phyloP scores from a whole-genome alignment of 2,797 vertebrate species.

The Knipowitschia caucasica region DNA sequence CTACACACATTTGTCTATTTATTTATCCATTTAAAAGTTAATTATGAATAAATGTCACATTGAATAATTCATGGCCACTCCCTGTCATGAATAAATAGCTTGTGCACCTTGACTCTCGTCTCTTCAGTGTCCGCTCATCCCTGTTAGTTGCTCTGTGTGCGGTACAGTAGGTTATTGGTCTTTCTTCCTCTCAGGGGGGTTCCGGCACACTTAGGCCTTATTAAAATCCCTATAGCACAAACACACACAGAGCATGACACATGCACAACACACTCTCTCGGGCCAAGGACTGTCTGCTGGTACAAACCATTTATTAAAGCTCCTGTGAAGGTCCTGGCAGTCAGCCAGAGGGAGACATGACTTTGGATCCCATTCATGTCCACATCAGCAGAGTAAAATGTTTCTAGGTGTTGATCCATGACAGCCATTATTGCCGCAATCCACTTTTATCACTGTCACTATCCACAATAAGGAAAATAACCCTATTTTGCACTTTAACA shows the following conservation, averaged over 20 bases:
- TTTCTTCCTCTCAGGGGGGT: conserved; percentile 61
- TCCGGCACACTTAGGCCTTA: conserved; percentile 69
- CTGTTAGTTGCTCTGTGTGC: conserved; percentile 61
- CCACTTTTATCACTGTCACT: conserved; percentile 75
- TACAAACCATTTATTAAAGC: conserved; percentile 78
- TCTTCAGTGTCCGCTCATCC: conserved; percentile 67
- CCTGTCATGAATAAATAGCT: conserved; percentile 62
- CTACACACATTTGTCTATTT: conserved; percentile 66
- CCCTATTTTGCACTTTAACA: conserved; percentile 58
- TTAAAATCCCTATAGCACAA: conserved; percentile 73
- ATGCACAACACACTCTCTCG: conserved; percentile 22
- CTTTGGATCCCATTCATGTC: conserved; percentile 76
- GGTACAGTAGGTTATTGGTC: conserved; percentile 69
- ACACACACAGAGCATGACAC: conserved; percentile 57
- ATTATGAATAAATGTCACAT: conserved; percentile 72
- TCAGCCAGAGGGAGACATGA: conserved; percentile 73
- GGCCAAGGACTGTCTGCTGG: conserved; percentile 70
- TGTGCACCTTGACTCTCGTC: conserved; percentile 58
- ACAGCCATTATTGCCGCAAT: conserved; percentile 76
- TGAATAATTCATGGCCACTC: conserved; percentile 74
- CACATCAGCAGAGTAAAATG: conserved; percentile 75
- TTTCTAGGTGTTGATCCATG: conserved; percentile 76
- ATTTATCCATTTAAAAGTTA: conserved; percentile 75
- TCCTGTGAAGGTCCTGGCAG: conserved; percentile 76
- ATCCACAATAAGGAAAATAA: conserved; percentile 70